Evolutionary conservation across 2,888 invertebrate species (phyloP), one percentile per base, ranked within the genome.

Genomic region (Muscina levida): DNA sequence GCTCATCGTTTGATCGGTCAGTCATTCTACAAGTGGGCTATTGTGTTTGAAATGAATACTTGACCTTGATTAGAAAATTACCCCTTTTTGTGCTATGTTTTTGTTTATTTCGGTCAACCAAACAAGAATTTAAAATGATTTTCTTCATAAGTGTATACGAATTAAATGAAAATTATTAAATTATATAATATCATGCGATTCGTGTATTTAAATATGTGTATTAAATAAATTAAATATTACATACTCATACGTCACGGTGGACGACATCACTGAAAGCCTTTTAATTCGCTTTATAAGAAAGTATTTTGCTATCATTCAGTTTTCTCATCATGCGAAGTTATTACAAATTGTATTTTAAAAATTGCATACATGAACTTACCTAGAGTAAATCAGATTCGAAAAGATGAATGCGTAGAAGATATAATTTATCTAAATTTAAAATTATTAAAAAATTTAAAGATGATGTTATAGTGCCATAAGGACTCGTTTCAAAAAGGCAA

Each of bases 51-150:
- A 37, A 39, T 39, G 59, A 39, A 57, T 37, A 72, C 62, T 74
- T 77, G 74, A 77, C 74, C 77, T 81, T 81, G 77, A 81, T 81
- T 81, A 81, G 68, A 77, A 67, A 77, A 77, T 77, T 77, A 77
- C 81, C 74, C 71, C 65, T 19, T 62, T 71, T 17, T 10, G 22
- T 4, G 37, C 74, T 67, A 65, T 19, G 53, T 71, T 17, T 10
- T 11, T 4, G 37, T 39, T 15, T 48, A 8, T 1, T 15, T 22
- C 22, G 22, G 22, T 13, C 17, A 39, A 39, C 11, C 19, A 19
- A 39, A 39, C 11, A 11, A 1, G 39, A 42, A 62, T 39, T 42
- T 13, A 19, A 11, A 42, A 13, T 15, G 42, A 11, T 39, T 59
- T 17, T 11, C 10, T 42, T n/a, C n/a, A n/a, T n/a, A n/a, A n/a